Percentiles rank a stretch among this genome's conserved stretches.
phyloP scores from a whole-genome alignment of 53 echinoderm and acorn worm species.

The Luidia sarsii region DNA sequence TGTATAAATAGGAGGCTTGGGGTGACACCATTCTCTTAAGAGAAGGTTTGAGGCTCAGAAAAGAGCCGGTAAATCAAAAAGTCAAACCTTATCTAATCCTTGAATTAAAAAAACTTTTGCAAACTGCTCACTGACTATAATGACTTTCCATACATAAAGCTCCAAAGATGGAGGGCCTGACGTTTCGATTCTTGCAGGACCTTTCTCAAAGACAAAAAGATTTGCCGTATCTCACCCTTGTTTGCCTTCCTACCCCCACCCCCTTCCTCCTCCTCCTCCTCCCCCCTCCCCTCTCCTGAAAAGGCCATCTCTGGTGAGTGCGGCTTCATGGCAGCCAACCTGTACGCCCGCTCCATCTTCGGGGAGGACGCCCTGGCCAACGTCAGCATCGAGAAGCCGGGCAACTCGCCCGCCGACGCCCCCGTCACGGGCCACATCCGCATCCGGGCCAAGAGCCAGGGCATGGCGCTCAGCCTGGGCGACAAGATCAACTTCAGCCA shows the following conservation, averaged over 20 bases:
- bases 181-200: too few species aligned
- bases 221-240: not conserved
- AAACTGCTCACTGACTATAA: too few species aligned
- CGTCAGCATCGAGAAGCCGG: constrained; percentile 93
- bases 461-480: constrained; percentile 98
- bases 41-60: too few species aligned
- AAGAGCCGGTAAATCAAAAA: too few species aligned
- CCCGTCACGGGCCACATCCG: constrained; percentile 90
- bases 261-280: too few species aligned
- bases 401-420: constrained; percentile 48
- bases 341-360: constrained; percentile 94
- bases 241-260: too few species aligned
- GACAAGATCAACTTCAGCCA: constrained; percentile 98
- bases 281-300: too few species aligned
- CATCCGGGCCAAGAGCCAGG: constrained; percentile 99
- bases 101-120: too few species aligned
- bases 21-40: too few species aligned
- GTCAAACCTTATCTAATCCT: too few species aligned
- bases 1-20: too few species aligned
- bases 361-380: constrained; percentile 98
- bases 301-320: constrained; percentile 97
- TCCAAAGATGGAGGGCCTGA: not conserved
- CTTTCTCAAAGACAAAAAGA: too few species aligned
- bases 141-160: not conserved
- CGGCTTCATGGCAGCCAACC: constrained; percentile 99